A percentile compares a stretch with the other conserved stretches of the same genome.
phyloP scores from a whole-genome alignment of 2,888 invertebrate genomes.

The Calameuta idolon region DNA sequence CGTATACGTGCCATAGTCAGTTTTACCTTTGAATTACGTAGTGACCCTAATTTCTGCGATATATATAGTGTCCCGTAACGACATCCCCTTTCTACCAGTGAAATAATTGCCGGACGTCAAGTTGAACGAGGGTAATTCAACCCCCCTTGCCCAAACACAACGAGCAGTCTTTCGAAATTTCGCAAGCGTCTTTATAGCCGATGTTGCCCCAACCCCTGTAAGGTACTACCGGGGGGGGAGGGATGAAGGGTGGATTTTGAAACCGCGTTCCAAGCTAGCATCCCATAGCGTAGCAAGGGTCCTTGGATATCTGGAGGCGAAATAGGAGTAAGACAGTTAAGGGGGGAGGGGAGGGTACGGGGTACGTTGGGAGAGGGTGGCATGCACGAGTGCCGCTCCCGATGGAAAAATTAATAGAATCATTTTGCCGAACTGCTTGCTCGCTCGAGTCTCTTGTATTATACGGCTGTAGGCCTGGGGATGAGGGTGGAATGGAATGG shows the following conservation, averaged over 20 bases:
- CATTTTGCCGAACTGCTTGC: conserved; percentile 56
- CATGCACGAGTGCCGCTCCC: conserved; percentile 64
- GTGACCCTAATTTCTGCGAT: conserved; percentile 21
- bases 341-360: neutral
- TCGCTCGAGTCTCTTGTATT: conserved; percentile 24
- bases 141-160: conserved; percentile 14
- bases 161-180: conserved; percentile 26
- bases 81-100: neutral
- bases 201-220: neutral
- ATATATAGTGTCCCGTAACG: conserved; percentile 21
- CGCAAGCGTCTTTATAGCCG: conserved; percentile 33
- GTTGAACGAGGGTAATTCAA: conserved; percentile 16
- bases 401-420: conserved; percentile 67
- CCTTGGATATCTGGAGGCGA: neutral
- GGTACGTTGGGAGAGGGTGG: conserved; percentile 45
- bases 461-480: conserved; percentile 16
- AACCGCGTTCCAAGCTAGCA: neutral
- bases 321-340: neutral
- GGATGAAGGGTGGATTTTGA: neutral
- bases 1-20: neutral
- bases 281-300: neutral
- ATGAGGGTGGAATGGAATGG: conserved; percentile 35
- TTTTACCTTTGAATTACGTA: neutral
- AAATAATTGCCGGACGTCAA: conserved; percentile 6
- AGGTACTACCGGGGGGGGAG: neutral